Base-by-base conservation (phyloP, 1,140 invertebrate genomes). In the Drosophila obscura region DNA sequence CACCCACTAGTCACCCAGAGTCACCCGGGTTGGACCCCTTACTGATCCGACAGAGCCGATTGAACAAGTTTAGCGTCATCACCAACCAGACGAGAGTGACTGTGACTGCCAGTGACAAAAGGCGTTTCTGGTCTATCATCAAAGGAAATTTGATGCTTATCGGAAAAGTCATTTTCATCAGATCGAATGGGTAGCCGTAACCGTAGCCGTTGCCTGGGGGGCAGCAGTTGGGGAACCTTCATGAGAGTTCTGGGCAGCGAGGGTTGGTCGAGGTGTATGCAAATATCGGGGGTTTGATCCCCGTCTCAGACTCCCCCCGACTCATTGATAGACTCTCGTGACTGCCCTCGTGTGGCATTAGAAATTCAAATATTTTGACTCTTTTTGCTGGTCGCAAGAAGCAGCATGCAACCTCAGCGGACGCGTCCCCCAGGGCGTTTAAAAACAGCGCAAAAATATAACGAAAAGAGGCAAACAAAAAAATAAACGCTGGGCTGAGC, bases 341-440 rank as follows among this genome's bases (percentile, higher is more conserved):
- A 55, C 73, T 64, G 64, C 81, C 81, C 81, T 84, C 82, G 82
- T 57, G 43, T 72, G 39, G 79, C 66, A 85, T 85, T 85, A 88
- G 83, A 85, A 79, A 85, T 85, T 85, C 75, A 87, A 88, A 85
- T 85, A 88, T 85, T 85, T 85, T 85, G 83, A 85, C 75, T 78
- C 66, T 55, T 57, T 39, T 65, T 49, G 59, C 41, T 52, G 22
- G 58, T 43, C 26, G 41, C 24, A 16, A 28, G 43, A 11, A 50
- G 52, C 53, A 68, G 77, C 81, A 77, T 87, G 82, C 81, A 81
- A 74, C 77, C 64, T 69, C 64, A 59, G 58, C 43, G 28, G 26
- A 43, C 62, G 35, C 61, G 53, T 73, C 57, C 77, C 81, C 74
- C 79, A 74, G 78, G 81, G 78, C 82, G 65, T 67, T 72, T 57